phyloP scores from a whole-genome alignment of 2,113 vertebrate genomes.

The Nannobrachium achirus region DNA sequence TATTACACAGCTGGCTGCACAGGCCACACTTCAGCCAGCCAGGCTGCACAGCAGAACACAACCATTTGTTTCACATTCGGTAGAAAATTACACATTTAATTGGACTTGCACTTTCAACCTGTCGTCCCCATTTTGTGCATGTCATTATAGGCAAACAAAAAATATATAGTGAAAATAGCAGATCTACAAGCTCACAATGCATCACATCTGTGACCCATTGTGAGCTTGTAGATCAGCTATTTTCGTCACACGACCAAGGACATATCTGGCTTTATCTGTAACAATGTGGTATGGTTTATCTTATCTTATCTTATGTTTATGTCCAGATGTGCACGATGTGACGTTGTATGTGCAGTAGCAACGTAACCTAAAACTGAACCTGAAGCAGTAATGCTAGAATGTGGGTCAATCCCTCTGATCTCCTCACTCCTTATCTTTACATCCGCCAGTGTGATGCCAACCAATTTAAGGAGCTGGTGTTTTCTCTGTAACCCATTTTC shows the following conservation, averaged over 20 bases:
- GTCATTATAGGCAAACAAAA: too few relatives aligned
- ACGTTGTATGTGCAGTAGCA: not conserved
- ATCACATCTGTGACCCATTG: too few relatives aligned
- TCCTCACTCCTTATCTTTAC: slow-evolving; percentile 4
- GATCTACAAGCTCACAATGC: too few relatives aligned
- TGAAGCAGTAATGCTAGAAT: not conserved
- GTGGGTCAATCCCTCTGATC: not conserved
- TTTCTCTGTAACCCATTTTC: too few relatives aligned
- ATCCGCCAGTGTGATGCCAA: not conserved
- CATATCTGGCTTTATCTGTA: too few relatives aligned
- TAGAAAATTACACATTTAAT: not conserved
- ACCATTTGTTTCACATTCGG: not conserved
- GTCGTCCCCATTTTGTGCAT: too few relatives aligned
- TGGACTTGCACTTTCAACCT: not conserved
- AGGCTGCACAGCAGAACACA: not conserved
- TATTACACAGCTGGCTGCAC: slow-evolving; percentile 4
- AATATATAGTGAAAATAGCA: too few relatives aligned
- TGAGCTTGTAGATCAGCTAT: too few relatives aligned
- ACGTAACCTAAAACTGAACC: not conserved
- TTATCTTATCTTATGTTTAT: too few relatives aligned
- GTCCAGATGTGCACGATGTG: slow-evolving; percentile 3
- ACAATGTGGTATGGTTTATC: too few relatives aligned
- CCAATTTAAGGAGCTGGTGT: not conserved
- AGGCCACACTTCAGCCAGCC: not conserved
- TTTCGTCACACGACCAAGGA: too few relatives aligned